phyloP scores from a whole-genome alignment of 2,797 vertebrate genomes.

The Pangasius djambal region DNA sequence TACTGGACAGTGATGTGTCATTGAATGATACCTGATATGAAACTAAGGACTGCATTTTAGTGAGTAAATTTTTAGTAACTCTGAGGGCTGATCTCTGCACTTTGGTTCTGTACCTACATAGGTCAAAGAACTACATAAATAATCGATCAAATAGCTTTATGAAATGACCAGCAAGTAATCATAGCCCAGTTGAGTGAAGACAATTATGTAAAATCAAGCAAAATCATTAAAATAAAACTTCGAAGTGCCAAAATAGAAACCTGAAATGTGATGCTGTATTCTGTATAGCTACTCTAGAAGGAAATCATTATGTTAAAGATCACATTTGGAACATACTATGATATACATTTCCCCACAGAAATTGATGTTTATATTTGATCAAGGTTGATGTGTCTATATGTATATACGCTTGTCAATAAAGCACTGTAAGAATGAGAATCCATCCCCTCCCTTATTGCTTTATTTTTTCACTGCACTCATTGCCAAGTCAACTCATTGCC shows the following conservation, averaged over 20 bases:
- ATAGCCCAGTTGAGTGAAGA: background rate
- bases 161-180: background rate
- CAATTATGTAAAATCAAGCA: background rate
- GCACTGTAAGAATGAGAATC: background rate
- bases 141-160: background rate
- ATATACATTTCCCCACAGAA: background rate
- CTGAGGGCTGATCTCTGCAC: background rate
- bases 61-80: background rate
- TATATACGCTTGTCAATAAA: slow-evolving; percentile 9
- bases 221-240: background rate
- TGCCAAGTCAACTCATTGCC: background rate
- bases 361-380: background rate
- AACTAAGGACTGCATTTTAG: background rate
- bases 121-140: background rate
- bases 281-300: background rate
- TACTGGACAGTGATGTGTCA: background rate
- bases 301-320: background rate
- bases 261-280: background rate
- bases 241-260: background rate
- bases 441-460: background rate
- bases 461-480: background rate
- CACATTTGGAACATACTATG: background rate
- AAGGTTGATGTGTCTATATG: background rate
- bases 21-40: background rate
- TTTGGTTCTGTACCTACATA: background rate